These are phyloP conservation scores for Eulemur coronatus DNA, from an alignment of 2,797 vertebrate genomes.

Conservation along the genomic window DNA sequence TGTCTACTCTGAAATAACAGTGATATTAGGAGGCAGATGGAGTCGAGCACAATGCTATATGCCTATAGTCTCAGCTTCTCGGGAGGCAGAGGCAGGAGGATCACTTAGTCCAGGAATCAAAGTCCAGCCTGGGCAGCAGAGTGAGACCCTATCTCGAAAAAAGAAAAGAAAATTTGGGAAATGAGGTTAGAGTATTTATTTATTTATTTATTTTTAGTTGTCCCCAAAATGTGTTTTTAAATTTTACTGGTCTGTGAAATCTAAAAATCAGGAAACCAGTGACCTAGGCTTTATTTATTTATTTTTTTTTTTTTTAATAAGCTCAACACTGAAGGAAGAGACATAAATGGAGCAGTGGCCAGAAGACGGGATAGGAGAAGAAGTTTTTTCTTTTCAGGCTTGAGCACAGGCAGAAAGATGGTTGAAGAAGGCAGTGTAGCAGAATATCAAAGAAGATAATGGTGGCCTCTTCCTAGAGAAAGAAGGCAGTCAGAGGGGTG, in stretches of 20 bases:
- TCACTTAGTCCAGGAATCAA: not conserved
- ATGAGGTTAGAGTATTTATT: not conserved
- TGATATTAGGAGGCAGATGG: not conserved
- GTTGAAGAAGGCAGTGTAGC: not conserved
- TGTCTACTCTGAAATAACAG: not conserved
- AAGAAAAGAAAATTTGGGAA: not conserved
- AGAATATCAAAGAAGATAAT: not conserved
- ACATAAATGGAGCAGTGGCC: not conserved
- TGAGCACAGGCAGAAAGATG: not conserved
- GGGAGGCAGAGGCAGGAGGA: not conserved
- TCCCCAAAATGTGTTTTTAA: not conserved
- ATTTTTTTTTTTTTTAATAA: not conserved
- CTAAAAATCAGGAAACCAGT: not conserved
- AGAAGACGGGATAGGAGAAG: not conserved
- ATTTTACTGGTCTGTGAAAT: constrained; percentile 1
- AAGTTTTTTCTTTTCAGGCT: not conserved
- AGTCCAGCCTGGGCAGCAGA: not conserved
- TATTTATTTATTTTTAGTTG: not conserved
- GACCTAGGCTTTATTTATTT: not conserved
- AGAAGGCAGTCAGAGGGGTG: no score
- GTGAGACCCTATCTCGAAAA: not conserved
- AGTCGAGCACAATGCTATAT: not conserved
- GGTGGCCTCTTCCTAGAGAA: not conserved
- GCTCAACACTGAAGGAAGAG: not conserved
- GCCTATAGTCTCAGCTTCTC: not conserved